These are phyloP conservation scores for Megalonaias nervosa DNA, from an alignment of 1,140 invertebrate genomes.

Conservation along the genomic window DNA sequence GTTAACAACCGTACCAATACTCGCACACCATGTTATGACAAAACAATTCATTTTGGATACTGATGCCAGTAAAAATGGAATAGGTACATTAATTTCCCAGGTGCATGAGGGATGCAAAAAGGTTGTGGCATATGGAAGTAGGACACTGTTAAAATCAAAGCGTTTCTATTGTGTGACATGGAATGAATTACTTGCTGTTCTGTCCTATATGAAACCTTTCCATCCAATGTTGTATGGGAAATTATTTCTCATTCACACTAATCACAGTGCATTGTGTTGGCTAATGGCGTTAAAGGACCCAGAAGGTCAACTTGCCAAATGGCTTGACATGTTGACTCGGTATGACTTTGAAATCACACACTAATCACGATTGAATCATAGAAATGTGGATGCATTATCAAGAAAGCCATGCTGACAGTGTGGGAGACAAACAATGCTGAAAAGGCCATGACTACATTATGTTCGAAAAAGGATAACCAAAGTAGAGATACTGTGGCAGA, in stretches of 20 bases:
- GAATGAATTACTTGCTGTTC: too few species aligned
- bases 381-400: too few species aligned
- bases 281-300: slow-evolving; percentile 34
- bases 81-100: slow-evolving; percentile 30
- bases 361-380: slow-evolving; percentile 28
- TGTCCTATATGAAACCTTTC: slow-evolving; percentile 29
- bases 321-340: slow-evolving; percentile 43
- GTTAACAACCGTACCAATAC: slow-evolving; percentile 31
- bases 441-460: too few species aligned
- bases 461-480: too few species aligned
- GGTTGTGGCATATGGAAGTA: slow-evolving; percentile 30
- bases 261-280: slow-evolving; percentile 45
- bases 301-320: slow-evolving; percentile 43
- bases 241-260: slow-evolving; percentile 40
- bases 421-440: too few species aligned
- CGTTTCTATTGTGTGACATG: background rate
- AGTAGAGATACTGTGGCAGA: too few species aligned
- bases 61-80: slow-evolving; percentile 28
- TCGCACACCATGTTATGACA: slow-evolving; percentile 26
- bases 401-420: too few species aligned
- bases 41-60: too few species aligned
- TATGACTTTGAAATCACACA: slow-evolving; percentile 38
- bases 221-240: slow-evolving; percentile 36
- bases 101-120: slow-evolving; percentile 10
- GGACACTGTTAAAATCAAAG: slow-evolving; percentile 16